Conservation (phyloP, 2,797 vertebrate species). For the Acrossocheilus fasciatus region DNA sequence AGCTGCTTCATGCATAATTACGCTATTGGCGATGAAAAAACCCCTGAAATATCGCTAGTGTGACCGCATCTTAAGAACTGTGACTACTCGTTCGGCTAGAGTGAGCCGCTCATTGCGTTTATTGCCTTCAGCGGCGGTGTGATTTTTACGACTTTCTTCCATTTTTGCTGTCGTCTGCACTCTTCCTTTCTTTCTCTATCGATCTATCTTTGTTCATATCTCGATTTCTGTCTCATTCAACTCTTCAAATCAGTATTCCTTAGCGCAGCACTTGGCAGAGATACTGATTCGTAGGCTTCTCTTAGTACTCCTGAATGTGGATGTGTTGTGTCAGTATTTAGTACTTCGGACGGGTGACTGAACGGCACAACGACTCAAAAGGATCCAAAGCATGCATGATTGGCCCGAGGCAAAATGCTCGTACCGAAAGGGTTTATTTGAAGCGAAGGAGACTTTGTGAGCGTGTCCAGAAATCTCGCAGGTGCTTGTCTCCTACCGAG, state of each 20-base stretch:
- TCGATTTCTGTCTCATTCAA: conserved; percentile 18
- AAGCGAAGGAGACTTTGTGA: background rate
- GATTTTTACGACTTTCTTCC: conserved; percentile 27
- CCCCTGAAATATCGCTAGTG: background rate
- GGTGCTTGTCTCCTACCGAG: background rate
- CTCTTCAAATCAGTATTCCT: conserved; percentile 54
- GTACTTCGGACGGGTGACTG: background rate
- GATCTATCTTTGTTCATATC: conserved; percentile 15
- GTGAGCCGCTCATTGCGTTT: conserved; percentile 26
- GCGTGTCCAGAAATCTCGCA: conserved; percentile 1
- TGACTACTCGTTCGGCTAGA: conserved; percentile 31
- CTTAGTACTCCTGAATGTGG: conserved; percentile 24
- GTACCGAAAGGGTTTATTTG: background rate
- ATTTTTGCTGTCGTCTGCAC: conserved; percentile 32
- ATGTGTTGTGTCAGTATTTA: conserved; percentile 32
- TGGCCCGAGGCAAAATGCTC: conserved; percentile 3
- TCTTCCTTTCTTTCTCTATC: conserved; percentile 28
- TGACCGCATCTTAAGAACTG: conserved; percentile 6
- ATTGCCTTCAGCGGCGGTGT: conserved; percentile 32
- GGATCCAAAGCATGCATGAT: conserved; percentile 21
- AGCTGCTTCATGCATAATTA: background rate
- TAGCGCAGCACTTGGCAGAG: conserved; percentile 36
- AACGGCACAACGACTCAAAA: conserved; percentile 15
- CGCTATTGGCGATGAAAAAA: background rate
- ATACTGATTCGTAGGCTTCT: conserved; percentile 41